These are phyloP conservation scores for Muscicapa comitata DNA, from an alignment of 2,797 vertebrate species.

Conservation along the genomic window DNA sequence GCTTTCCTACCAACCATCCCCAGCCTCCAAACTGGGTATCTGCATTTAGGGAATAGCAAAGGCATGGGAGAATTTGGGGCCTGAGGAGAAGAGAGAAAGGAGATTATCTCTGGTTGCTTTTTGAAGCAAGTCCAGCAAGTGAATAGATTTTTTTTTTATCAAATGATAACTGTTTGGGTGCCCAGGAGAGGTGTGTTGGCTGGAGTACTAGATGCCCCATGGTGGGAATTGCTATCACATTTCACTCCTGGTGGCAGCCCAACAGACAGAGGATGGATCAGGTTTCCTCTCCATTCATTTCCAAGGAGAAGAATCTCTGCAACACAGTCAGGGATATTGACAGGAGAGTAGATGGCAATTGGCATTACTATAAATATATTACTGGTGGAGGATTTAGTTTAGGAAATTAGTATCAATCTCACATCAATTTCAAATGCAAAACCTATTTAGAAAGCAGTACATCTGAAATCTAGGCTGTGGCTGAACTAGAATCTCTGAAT, in stretches of 20 bases:
- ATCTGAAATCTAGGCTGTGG: neutral
- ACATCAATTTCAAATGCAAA: neutral
- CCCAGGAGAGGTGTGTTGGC: neutral
- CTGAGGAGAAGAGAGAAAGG: neutral
- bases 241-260: neutral
- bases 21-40: neutral
- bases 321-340: neutral
- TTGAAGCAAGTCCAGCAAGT: neutral
- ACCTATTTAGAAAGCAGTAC: neutral
- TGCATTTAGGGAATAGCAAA: neutral
- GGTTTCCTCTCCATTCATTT: slow-evolving; percentile 23
- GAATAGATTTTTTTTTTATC: neutral
- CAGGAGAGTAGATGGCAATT: slow-evolving; percentile 5
- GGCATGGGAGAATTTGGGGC: neutral
- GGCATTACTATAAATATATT: slow-evolving; percentile 4
- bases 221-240: neutral
- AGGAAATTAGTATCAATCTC: neutral
- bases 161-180: neutral
- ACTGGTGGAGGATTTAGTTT: neutral
- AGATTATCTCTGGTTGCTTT: neutral
- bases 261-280: neutral
- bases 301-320: slow-evolving; percentile 8
- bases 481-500: neutral
- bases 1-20: neutral
- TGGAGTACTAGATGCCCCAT: neutral